These are phyloP conservation scores for Pyrgilauda ruficollis DNA, from an alignment of 2,113 vertebrate genomes.

Conservation along the genomic window DNA sequence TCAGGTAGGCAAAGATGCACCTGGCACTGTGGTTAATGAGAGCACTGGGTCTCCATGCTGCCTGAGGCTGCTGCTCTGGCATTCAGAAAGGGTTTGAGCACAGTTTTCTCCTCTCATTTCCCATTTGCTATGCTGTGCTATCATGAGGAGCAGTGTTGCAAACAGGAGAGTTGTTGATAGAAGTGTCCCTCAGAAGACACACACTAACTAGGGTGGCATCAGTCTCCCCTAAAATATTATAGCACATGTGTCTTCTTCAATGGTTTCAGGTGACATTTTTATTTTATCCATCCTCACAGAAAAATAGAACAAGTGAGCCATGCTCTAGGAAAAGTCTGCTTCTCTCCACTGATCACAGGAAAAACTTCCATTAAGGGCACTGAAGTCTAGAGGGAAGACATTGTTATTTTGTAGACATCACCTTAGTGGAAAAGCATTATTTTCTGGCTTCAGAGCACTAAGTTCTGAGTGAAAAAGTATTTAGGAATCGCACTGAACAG, in stretches of 20 bases:
- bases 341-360: not conserved
- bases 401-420: not conserved
- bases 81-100: not conserved
- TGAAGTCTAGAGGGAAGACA: not conserved
- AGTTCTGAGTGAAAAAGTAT: not conserved
- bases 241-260: not conserved
- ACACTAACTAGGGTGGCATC: not conserved
- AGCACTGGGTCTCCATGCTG: not conserved
- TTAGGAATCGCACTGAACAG: not conserved
- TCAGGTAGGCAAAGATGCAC: conserved; percentile 58
- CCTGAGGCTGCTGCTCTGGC: not conserved
- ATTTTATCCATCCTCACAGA: not conserved
- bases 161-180: not conserved
- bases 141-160: not conserved
- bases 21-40: not conserved
- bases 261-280: not conserved
- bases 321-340: not conserved
- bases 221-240: not conserved
- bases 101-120: not conserved
- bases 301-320: not conserved
- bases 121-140: not conserved
- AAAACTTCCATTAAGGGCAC: not conserved
- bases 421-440: not conserved
- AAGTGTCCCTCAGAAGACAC: not conserved
- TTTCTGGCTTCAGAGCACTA: not conserved